phyloP scores from a whole-genome alignment of 92 coral and sea anemone species.

The Chrysogorgia sp. region DNA sequence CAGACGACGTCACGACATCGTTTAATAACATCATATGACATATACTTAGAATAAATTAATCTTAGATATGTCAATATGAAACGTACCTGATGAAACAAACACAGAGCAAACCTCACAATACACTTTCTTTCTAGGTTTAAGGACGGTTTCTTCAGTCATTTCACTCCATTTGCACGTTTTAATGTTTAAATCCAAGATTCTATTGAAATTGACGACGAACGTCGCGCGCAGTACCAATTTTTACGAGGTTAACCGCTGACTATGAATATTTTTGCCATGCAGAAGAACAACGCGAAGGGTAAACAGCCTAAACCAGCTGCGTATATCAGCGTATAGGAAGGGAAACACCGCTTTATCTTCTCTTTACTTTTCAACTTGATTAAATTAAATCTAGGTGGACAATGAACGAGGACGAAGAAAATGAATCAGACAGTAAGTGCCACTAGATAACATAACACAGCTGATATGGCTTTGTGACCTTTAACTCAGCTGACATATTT shows the following conservation, averaged over 20 bases:
- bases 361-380: background rate
- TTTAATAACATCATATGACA: too few relatives aligned
- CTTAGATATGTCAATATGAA: too few relatives aligned
- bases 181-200: too few relatives aligned
- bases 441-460: background rate
- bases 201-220: too few relatives aligned
- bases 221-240: too few relatives aligned
- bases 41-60: too few relatives aligned
- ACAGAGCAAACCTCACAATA: conserved; percentile 71
- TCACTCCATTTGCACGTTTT: too few relatives aligned
- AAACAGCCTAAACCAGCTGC: too few relatives aligned
- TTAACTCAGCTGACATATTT: background rate
- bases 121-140: conserved; percentile 46
- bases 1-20: too few relatives aligned
- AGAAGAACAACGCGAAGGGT: too few relatives aligned
- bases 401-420: conserved; percentile 45
- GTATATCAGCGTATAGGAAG: background rate
- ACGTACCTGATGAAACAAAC: conserved; percentile 69
- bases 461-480: conserved; percentile 2
- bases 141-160: conserved; percentile 2
- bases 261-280: too few relatives aligned
- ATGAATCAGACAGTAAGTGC: conserved; percentile 34
- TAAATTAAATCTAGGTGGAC: background rate
- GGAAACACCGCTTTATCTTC: background rate
- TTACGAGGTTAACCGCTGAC: too few relatives aligned